These are phyloP conservation scores for Oryzias dopingdopingensis DNA, from an alignment of 2,797 vertebrate genomes.

Conservation along the genomic window DNA sequence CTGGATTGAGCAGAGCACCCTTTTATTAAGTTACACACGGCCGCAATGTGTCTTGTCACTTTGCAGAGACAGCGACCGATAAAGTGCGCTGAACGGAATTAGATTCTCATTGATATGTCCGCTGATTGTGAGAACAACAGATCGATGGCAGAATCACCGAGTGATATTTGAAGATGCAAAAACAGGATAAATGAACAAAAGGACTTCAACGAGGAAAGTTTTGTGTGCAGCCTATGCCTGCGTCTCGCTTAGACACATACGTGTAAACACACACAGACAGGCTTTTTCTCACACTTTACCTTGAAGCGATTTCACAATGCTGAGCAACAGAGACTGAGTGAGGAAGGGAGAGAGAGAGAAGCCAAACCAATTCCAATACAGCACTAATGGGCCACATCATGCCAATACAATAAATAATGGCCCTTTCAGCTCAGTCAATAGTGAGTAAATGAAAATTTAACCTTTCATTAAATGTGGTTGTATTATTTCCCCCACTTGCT, in stretches of 20 bases:
- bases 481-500: constrained; percentile 79
- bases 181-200: constrained; percentile 48
- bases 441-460: constrained; percentile 85
- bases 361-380: constrained; percentile 83
- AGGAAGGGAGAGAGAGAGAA: constrained; percentile 62
- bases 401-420: constrained; percentile 87
- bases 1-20: constrained; percentile 74
- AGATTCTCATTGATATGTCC: constrained; percentile 84
- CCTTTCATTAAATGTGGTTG: constrained; percentile 84
- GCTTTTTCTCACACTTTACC: constrained; percentile 71
- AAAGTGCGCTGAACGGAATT: constrained; percentile 79
- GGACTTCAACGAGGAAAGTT: constrained; percentile 61
- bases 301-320: constrained; percentile 75
- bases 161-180: constrained; percentile 59
- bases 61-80: constrained; percentile 77
- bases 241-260: constrained; percentile 19
- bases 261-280: constrained; percentile 35
- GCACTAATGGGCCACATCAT: constrained; percentile 87
- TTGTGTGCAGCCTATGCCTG: constrained; percentile 16
- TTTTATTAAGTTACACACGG: constrained; percentile 78
- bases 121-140: constrained; percentile 78
- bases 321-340: constrained; percentile 64
- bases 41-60: constrained; percentile 85
- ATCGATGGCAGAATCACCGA: constrained; percentile 76
- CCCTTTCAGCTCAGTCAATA: constrained; percentile 84